Evolutionary conservation across 1,140 invertebrate genomes (phyloP).

Genomic region (Scaptomyza graminum): DNA sequence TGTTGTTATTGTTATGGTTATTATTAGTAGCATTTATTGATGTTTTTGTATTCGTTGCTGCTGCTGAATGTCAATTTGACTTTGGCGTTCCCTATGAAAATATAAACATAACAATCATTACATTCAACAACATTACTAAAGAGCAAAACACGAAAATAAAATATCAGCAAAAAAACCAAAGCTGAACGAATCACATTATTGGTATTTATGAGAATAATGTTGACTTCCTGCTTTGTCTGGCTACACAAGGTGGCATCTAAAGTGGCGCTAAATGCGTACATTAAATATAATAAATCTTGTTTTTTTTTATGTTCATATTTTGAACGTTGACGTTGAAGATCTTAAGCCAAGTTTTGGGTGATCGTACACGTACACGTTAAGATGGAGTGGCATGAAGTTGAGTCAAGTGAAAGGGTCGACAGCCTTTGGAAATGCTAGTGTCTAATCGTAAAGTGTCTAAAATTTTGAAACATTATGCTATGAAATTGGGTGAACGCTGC

Average conservation of each 20-base stretch:
- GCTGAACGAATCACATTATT: constrained; percentile 73
- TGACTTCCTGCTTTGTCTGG: constrained; percentile 66
- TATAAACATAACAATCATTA: constrained; percentile 80
- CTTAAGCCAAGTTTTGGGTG: constrained; percentile 70
- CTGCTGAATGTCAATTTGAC: constrained; percentile 63
- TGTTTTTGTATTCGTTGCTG: constrained; percentile 31
- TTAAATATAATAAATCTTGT: constrained; percentile 79
- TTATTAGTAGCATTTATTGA: constrained; percentile 70
- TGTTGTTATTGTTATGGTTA: constrained; percentile 81
- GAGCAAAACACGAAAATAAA: constrained; percentile 32
- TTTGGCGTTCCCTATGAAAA: constrained; percentile 69
- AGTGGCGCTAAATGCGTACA: constrained; percentile 80
- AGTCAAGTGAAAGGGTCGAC: constrained; percentile 72
- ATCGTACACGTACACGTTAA: constrained; percentile 64
- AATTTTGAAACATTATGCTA: constrained; percentile 22
- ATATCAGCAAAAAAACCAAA: constrained; percentile 45
- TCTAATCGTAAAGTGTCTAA: constrained; percentile 22
- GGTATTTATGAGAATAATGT: constrained; percentile 81
- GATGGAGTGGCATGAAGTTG: constrained; percentile 58
- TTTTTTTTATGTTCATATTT: constrained; percentile 34
- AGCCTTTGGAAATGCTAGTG: constrained; percentile 51
- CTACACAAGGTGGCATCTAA: constrained; percentile 64
- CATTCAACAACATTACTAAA: constrained; percentile 17
- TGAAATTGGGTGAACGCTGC: constrained; percentile 17
- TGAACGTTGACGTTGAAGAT: constrained; percentile 17